phyloP scores from a whole-genome alignment of 2,797 vertebrate genomes.

The Sebastes elongatus region DNA sequence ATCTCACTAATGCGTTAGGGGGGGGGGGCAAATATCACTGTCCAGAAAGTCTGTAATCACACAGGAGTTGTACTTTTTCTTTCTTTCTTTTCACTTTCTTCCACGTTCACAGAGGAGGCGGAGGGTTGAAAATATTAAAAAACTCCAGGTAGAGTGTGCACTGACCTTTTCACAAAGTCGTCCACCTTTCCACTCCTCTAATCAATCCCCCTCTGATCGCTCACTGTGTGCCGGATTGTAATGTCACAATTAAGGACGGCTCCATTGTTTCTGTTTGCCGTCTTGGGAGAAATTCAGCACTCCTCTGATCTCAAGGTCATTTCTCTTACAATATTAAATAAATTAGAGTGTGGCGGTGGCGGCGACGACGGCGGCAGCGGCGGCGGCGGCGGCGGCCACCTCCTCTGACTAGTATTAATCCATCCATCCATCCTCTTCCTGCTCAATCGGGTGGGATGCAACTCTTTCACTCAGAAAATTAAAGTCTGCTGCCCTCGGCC shows the following conservation, averaged over 20 bases:
- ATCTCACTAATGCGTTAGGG: constrained; percentile 78
- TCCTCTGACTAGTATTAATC: constrained; percentile 16
- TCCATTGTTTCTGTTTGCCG: constrained; percentile 83
- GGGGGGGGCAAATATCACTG: constrained; percentile 64
- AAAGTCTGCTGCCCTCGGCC: constrained; percentile 63
- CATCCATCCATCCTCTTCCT: constrained; percentile 23
- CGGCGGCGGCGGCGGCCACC: constrained; percentile 25
- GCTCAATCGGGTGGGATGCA: constrained; percentile 39
- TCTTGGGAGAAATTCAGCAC: constrained; percentile 60
- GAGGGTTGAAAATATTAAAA: constrained; percentile 59
- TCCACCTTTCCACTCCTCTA: constrained; percentile 82
- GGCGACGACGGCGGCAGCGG: constrained; percentile 4
- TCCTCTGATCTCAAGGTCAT: constrained; percentile 78
- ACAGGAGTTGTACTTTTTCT: constrained; percentile 60
- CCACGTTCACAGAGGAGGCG: constrained; percentile 20
- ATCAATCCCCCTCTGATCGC: constrained; percentile 84
- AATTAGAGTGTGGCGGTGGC: constrained; percentile 62
- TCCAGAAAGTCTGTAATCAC: constrained; percentile 73
- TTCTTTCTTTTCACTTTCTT: constrained; percentile 37
- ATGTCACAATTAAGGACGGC: constrained; percentile 83
- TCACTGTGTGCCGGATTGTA: constrained; percentile 78
- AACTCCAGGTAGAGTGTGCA: constrained; percentile 80
- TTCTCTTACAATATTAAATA: constrained; percentile 80
- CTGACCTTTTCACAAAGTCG: constrained; percentile 88
- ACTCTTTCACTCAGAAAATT: constrained; percentile 65